Evolutionary conservation across 2,113 vertebrate species (phyloP).

Genomic region (Salminus brasiliensis): DNA sequence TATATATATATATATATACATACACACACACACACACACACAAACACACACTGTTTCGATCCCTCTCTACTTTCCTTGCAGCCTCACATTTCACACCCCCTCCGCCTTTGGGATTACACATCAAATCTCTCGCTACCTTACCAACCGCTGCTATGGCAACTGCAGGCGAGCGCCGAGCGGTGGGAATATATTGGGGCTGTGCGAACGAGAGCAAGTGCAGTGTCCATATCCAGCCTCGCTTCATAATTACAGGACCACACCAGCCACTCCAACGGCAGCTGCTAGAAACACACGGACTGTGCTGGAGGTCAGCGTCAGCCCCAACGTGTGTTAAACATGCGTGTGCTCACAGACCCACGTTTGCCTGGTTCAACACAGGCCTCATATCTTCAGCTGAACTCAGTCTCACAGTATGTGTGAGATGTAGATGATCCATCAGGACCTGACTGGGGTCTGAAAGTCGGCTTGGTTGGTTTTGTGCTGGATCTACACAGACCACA

Average conservation of each 20-base stretch:
- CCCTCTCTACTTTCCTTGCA: slow-evolving; percentile 55
- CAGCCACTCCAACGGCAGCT: slow-evolving; percentile 30
- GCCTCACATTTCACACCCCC: slow-evolving; percentile 69
- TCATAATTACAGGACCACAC: slow-evolving; percentile 49
- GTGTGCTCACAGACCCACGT: not conserved
- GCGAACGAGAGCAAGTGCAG: slow-evolving; percentile 31
- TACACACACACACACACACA: not conserved
- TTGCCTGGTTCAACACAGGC: too few species aligned
- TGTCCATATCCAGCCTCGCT: slow-evolving; percentile 50
- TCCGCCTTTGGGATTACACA: slow-evolving; percentile 72
- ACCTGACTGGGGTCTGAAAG: too few species aligned
- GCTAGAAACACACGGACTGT: not conserved
- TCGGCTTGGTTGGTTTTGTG: too few species aligned
- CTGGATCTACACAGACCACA: too few species aligned
- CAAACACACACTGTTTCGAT: slow-evolving; percentile 21
- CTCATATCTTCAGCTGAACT: not conserved
- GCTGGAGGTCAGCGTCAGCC: slow-evolving; percentile 9
- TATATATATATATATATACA: not conserved
- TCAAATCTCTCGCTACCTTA: slow-evolving; percentile 67
- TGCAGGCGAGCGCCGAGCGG: slow-evolving; percentile 58
- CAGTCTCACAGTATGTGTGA: too few species aligned
- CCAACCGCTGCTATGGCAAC: slow-evolving; percentile 82
- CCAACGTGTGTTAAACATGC: too few species aligned
- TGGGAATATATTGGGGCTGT: slow-evolving; percentile 39
- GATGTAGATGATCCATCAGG: too few species aligned